These are phyloP conservation scores for Muricea muricata DNA, from an alignment of 92 coral and sea anemone species.

Conservation along the genomic window DNA sequence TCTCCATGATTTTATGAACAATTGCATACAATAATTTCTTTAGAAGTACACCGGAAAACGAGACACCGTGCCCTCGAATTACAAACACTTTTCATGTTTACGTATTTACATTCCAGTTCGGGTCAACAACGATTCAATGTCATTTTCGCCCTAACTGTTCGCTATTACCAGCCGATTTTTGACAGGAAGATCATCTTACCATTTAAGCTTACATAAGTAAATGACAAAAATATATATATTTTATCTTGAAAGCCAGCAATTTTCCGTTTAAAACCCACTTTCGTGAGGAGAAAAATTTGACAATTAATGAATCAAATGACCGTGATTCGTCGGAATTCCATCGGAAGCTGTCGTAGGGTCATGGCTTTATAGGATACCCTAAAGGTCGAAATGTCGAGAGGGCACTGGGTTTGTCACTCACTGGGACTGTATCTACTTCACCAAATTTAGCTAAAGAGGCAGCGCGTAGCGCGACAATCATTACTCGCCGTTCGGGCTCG, in stretches of 20 bases:
- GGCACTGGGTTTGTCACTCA: too few relatives aligned
- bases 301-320: not conserved
- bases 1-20: not conserved
- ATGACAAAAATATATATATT: not conserved
- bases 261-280: not conserved
- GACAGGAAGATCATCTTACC: not conserved
- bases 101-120: slow-evolving; percentile 2
- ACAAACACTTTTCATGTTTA: slow-evolving; percentile 10
- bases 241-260: not conserved
- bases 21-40: not conserved
- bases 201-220: not conserved
- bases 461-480: too few relatives aligned
- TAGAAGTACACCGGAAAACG: not conserved
- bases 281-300: slow-evolving; percentile 7
- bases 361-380: too few relatives aligned
- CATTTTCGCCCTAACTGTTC: not conserved
- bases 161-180: not conserved
- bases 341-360: not conserved
- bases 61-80: not conserved
- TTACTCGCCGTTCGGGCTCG: too few relatives aligned
- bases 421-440: too few relatives aligned
- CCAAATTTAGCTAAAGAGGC: too few relatives aligned
- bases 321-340: not conserved
- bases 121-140: not conserved
- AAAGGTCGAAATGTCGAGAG: too few relatives aligned